These are phyloP conservation scores for Alviniconcha marisindica DNA, from an alignment of 1,140 invertebrate genomes.

Conservation along the genomic window DNA sequence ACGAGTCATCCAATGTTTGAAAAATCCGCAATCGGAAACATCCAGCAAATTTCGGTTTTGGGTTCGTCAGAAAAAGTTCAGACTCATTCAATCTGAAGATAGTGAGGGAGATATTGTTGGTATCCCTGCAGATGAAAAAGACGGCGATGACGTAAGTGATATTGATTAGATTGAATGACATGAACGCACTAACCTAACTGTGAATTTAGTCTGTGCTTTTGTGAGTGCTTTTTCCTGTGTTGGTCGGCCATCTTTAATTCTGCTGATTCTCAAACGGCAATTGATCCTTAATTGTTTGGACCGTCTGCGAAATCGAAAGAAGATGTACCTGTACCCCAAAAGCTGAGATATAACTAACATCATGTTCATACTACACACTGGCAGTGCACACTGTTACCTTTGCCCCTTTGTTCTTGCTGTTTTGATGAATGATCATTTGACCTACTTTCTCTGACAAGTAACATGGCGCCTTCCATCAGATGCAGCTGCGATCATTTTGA, in stretches of 20 bases:
- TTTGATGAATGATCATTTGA: too few species aligned
- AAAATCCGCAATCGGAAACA: conserved; percentile 38
- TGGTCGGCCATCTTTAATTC: conserved; percentile 39
- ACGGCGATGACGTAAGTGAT: conserved; percentile 42
- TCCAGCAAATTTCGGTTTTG: conserved; percentile 50
- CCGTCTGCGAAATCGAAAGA: conserved; percentile 29
- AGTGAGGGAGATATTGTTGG: conserved; percentile 44
- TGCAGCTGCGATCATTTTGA: too few species aligned
- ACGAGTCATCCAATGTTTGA: conserved; percentile 43
- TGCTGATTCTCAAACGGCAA: conserved; percentile 31
- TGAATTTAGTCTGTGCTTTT: too few species aligned
- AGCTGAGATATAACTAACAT: too few species aligned
- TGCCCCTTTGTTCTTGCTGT: too few species aligned
- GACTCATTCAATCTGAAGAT: conserved; percentile 50
- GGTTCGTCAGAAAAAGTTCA: conserved; percentile 48
- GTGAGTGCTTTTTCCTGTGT: neutral
- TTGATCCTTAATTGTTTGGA: neutral
- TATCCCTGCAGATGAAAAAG: conserved; percentile 42
- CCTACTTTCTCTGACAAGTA: too few species aligned
- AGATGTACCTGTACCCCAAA: too few species aligned
- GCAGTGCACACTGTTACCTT: too few species aligned
- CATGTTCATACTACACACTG: too few species aligned
- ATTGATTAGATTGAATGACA: neutral
- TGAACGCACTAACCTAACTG: neutral
- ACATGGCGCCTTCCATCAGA: too few species aligned